Conservation (phyloP, 2,113 vertebrate species). For the Prietella phreatophila region DNA sequence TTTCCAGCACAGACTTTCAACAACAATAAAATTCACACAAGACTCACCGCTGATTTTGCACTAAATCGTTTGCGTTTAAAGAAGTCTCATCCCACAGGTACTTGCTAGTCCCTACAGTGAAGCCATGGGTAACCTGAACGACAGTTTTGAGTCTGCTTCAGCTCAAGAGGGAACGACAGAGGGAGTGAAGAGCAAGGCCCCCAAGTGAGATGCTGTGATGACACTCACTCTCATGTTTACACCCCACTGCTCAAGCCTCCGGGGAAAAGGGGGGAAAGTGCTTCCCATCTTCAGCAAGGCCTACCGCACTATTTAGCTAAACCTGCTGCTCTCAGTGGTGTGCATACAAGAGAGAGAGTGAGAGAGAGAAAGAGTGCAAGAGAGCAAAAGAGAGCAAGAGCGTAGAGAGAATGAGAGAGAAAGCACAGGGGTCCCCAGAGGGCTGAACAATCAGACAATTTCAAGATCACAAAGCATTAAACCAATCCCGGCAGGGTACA, state of each 20-base stretch:
- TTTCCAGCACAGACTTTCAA: neutral
- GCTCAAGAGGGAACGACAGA: neutral
- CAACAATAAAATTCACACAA: neutral
- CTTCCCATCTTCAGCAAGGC: slow-evolving; percentile 62
- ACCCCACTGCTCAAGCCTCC: slow-evolving; percentile 51
- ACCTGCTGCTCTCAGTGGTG: slow-evolving; percentile 74
- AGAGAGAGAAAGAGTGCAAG: slow-evolving; percentile 39
- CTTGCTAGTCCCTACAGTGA: neutral
- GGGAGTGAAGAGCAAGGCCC: slow-evolving; percentile 34
- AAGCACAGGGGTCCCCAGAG: slow-evolving; percentile 78
- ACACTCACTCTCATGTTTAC: slow-evolving; percentile 50
- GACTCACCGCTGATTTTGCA: neutral
- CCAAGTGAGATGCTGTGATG: slow-evolving; percentile 43
- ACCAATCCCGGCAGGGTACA: slow-evolving; percentile 97
- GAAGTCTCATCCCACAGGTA: neutral
- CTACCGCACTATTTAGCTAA: slow-evolving; percentile 83
- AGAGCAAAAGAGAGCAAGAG: neutral
- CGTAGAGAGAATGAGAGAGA: slow-evolving; percentile 5
- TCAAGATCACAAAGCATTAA: slow-evolving; percentile 99
- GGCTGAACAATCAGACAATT: slow-evolving; percentile 96
- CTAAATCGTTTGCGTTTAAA: neutral
- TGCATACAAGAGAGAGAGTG: neutral
- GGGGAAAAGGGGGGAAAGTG: slow-evolving; percentile 38
- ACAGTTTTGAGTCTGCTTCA: slow-evolving; percentile 8
- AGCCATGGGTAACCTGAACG: slow-evolving; percentile 21